Conservation (phyloP, 2,797 vertebrate species). For the Cryptoprocta ferox region DNA sequence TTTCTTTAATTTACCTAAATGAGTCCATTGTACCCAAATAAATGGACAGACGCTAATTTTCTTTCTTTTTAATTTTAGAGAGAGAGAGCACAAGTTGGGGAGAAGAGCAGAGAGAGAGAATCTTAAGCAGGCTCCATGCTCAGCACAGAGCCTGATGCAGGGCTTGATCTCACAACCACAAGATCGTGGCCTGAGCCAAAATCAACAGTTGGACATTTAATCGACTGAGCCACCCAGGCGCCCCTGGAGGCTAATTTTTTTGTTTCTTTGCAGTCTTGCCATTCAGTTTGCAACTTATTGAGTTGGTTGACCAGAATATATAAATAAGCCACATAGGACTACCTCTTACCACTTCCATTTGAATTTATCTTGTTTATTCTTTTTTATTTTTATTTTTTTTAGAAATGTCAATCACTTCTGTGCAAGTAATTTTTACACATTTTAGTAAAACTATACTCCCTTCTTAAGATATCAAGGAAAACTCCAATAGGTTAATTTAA, state of each 20-base stretch:
- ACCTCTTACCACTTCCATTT: not conserved
- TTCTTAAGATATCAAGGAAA: constrained; percentile 10
- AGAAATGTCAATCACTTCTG: not conserved
- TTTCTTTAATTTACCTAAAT: not conserved
- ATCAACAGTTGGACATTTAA: no score
- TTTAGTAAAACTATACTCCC: not conserved
- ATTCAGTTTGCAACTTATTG: constrained; percentile 8
- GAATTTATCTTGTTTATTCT: not conserved
- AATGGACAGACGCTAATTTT: not conserved
- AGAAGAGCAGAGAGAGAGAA: no score
- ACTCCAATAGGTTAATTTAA: not conserved
- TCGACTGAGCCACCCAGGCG: no score
- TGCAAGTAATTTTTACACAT: not conserved
- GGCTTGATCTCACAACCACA: no score
- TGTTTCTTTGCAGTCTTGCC: not conserved
- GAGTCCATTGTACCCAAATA: not conserved
- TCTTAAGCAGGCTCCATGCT: no score
- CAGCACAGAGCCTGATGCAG: no score
- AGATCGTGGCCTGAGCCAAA: no score
- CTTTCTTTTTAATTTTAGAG: not conserved
- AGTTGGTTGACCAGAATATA: not conserved
- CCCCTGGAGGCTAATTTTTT: not conserved
- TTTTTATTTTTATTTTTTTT: not conserved
- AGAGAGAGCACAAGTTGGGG: no score
- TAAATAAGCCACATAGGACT: not conserved